These are phyloP conservation scores for Gisinianus flammeolus DNA, from an alignment of 2,888 invertebrate genomes.

Conservation along the genomic window DNA sequence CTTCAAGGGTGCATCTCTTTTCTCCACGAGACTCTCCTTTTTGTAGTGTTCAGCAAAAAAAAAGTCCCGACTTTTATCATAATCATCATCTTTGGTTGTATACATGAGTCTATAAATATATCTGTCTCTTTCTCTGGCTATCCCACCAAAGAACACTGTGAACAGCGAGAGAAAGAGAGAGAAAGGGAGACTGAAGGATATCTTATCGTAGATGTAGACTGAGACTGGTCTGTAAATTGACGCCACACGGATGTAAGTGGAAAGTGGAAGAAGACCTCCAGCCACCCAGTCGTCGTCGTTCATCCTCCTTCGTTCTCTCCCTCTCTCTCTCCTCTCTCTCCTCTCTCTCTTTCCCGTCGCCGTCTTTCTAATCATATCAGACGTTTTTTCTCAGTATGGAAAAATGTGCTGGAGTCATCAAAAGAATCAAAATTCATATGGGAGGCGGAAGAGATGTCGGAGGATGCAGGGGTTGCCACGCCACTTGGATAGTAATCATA, in stretches of 20 bases:
- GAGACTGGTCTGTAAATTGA: neutral
- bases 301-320: neutral
- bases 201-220: neutral
- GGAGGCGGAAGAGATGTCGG: conserved; percentile 39
- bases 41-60: conserved; percentile 49
- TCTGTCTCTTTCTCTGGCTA: neutral
- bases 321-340: neutral
- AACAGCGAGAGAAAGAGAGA: neutral
- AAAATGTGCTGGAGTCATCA: conserved; percentile 56
- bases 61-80: conserved; percentile 20
- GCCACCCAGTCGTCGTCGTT: conserved; percentile 30
- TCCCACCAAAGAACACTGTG: neutral
- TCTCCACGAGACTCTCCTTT: neutral
- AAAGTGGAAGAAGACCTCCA: neutral
- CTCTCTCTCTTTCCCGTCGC: neutral
- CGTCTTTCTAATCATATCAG: conserved; percentile 17
- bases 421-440: conserved; percentile 57
- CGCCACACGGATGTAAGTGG: neutral
- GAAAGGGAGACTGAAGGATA: neutral
- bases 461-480: neutral
- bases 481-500: conserved; percentile 24
- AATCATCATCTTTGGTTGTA: neutral
- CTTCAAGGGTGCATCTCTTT: neutral
- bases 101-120: neutral
- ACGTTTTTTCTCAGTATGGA: conserved; percentile 13